Evolutionary conservation across 2,113 vertebrate genomes (phyloP).

Genomic region (Myrmecobius fasciatus): DNA sequence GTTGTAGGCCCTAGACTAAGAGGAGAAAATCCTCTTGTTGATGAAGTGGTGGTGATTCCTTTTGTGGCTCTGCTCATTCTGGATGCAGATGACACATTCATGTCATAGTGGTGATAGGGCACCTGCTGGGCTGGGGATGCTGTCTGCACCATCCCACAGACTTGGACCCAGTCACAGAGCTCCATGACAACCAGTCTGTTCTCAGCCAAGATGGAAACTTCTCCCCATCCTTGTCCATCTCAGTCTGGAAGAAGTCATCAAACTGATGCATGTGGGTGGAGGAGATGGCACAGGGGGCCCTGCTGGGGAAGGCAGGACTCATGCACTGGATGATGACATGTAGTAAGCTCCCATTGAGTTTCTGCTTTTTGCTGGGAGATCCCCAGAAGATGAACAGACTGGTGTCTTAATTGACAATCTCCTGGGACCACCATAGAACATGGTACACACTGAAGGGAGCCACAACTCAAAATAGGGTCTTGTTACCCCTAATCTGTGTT

Average conservation of each 20-base stretch:
- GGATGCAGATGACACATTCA: constrained; percentile 93
- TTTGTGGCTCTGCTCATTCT: constrained; percentile 90
- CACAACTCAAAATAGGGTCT: constrained; percentile 92
- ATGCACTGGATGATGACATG: constrained; percentile 94
- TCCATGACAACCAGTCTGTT: constrained; percentile 97
- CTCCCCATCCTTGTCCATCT: constrained; percentile 95
- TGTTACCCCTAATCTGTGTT: constrained; percentile 91
- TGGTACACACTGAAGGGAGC: constrained; percentile 96
- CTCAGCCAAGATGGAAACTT: constrained; percentile 97
- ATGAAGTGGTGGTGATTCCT: constrained; percentile 98
- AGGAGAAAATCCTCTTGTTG: constrained; percentile 96
- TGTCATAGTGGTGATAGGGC: constrained; percentile 99
- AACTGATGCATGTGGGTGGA: constrained; percentile 92
- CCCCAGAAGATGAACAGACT: constrained; percentile 94
- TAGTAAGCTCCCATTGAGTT: constrained; percentile 87
- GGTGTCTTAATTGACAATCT: constrained; percentile 90
- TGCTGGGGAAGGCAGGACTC: constrained; percentile 87
- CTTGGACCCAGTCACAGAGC: constrained; percentile 92
- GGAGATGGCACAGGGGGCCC: constrained; percentile 89
- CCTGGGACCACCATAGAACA: constrained; percentile 89
- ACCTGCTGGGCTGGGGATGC: constrained; percentile 85
- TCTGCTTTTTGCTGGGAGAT: constrained; percentile 91
- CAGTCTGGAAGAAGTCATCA: constrained; percentile 92
- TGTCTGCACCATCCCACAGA: constrained; percentile 97
- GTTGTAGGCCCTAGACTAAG: constrained; percentile 95